Base-by-base conservation (phyloP, 2,797 vertebrate species). In the Gobionotothen gibberifrons region DNA sequence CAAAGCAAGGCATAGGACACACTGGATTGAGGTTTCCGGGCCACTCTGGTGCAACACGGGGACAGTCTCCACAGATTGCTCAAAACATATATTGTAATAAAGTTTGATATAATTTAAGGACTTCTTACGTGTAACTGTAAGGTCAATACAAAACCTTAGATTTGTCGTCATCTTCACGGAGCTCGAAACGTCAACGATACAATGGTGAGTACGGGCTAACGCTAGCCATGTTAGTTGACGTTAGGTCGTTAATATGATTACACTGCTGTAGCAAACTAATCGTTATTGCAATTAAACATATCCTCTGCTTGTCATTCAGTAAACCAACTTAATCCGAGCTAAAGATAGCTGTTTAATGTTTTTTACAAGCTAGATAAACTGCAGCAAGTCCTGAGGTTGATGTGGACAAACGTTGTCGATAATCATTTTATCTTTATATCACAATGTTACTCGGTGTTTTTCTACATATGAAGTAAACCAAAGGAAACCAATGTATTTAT, bases 171-270 rank as follows among this genome's bases (percentile, higher is more conserved):
- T 85, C 72, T 76, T 68, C 32, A n/a, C 58, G 57, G 83, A 85
- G 73, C 73, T 66, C 69, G 52, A 86, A 63, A 61, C 81, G 57
- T 76, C 78, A 57, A 68, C 78, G 67, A 72, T 77, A 85, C 79
- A 76, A 93, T 93, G 92, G 92, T 93, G 68, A 93, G 92, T 92
- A 78, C 29, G 46, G 14, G 74, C 43, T 86, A 79, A 42, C 56
- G 56, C 62, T 43, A 26, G 54, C 13, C 12, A 26, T 14, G 58
- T 17, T 49, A 74, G 78, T 14, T 51, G 65, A 46, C 42, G 16
- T 66, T 81, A 71, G 78, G 2, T 22, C 22, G 58, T 49, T 72
- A 60, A 14, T 8, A 63, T 29, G 8, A n/a, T 21, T 21, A 32
- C 36, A n/a, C 15, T 8, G 52, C 21, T 42, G 9, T 48, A 48